These are phyloP conservation scores for Neocrepidodera transversa DNA, from an alignment of 2,888 invertebrate species.

Conservation along the genomic window DNA sequence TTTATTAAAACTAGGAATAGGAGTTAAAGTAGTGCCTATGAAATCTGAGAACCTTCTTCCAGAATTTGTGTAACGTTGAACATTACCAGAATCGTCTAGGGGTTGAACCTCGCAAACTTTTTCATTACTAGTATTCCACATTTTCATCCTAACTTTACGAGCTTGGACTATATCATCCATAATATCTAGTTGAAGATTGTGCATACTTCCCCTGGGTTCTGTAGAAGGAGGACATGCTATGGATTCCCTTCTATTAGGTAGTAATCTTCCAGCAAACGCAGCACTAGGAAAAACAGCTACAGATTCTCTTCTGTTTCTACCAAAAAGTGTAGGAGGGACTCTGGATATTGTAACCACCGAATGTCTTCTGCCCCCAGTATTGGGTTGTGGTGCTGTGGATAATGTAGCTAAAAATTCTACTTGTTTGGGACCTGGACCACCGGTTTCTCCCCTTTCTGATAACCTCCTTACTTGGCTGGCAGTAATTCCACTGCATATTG, in stretches of 20 bases:
- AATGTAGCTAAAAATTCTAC: constrained; percentile 84
- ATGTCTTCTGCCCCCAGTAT: constrained; percentile 80
- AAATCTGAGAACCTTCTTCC: constrained; percentile 77
- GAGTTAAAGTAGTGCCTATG: constrained; percentile 67
- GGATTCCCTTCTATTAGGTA: constrained; percentile 51
- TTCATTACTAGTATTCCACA: constrained; percentile 83
- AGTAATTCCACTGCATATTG: constrained; percentile 84
- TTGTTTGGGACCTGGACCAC: constrained; percentile 78
- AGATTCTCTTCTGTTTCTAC: constrained; percentile 80
- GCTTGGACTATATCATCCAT: constrained; percentile 89
- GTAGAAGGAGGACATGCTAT: constrained; percentile 69
- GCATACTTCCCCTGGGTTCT: constrained; percentile 78
- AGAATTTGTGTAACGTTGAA: constrained; percentile 67
- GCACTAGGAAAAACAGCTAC: constrained; percentile 77
- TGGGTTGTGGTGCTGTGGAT: constrained; percentile 75
- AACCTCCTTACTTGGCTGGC: constrained; percentile 85
- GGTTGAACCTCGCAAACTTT: constrained; percentile 82
- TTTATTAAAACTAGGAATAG: constrained; percentile 64
- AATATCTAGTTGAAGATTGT: constrained; percentile 84
- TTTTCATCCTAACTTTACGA: constrained; percentile 81
- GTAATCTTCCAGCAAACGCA: constrained; percentile 60
- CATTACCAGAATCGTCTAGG: constrained; percentile 70
- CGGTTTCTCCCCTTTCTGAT: constrained; percentile 77
- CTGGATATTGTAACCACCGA: constrained; percentile 87
- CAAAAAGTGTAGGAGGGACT: constrained; percentile 79